Evolutionary conservation across 2,888 invertebrate genomes (phyloP), one percentile per base, ranked within the genome.

Genomic region (Eupithecia centaureata): DNA sequence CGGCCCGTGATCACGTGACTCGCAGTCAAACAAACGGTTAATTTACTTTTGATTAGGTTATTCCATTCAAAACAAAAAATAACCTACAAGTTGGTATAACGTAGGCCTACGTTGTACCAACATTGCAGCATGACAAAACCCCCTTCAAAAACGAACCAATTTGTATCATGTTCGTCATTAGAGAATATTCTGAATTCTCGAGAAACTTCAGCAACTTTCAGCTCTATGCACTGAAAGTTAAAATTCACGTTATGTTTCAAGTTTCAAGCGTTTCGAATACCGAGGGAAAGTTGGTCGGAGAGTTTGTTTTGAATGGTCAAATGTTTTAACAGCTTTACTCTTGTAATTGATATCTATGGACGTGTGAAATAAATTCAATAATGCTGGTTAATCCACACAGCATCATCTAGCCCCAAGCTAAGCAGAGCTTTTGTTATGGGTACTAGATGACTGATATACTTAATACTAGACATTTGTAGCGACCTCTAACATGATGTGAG

Each of bases 101-200:
- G 35, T 15, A 15, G 5, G 35, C 35, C 10, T 5, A 15, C 35
- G 15, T 35, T 1, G 35, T 15, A 15, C 15, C 15, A 38, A 38
- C 38, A 38, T 38, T 38, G n/a, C 38, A 38, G n/a, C 38, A 1
- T 38, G n/a, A 18, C 10, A 42, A 42, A 42, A 18, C 8, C 8
- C n/a, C 38, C n/a, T 18, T 8, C 42, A 42, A 18, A 42, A 42
- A n/a, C 7, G 2, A 42, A 42, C 42, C 51, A 51, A 51, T 51
- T 51, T 25, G 56, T 27, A 56, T 56, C 56, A 30, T 28, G 30
- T 30, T 56, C 52, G 13, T 52, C 52, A 27, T 52, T 51, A 22
- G 51, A 27, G 27, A 52, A 52, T 52, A 15, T 52, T 52, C 52
- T 5, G 52, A 52, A 52, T 52, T 27, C 52, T 52, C 15, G 5